Percentiles rank a stretch among this genome's conserved stretches.
These are phyloP conservation scores for Muscina levida DNA, from an alignment of 2,888 invertebrate species.

Conservation along the genomic window DNA sequence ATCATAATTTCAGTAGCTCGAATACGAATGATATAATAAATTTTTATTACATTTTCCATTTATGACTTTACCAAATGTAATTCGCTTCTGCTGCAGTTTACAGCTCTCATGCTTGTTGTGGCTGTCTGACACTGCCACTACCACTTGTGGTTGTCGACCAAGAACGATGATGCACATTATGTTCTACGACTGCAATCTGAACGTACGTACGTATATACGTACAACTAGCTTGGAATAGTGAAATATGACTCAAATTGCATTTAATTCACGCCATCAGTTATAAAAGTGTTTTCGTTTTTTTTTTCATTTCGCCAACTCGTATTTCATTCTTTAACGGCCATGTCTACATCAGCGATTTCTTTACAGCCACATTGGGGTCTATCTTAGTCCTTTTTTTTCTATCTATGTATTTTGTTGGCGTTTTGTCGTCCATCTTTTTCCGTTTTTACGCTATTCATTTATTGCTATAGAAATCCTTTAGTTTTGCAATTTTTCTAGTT, in stretches of 20 bases:
- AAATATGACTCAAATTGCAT: slow-evolving; percentile 58
- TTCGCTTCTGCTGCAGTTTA: background rate
- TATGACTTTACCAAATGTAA: slow-evolving; percentile 25
- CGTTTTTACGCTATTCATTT: background rate
- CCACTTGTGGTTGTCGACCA: slow-evolving; percentile 22
- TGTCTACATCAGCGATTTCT: slow-evolving; percentile 50
- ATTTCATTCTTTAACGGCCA: slow-evolving; percentile 43
- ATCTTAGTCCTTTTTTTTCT: background rate
- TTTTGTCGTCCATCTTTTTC: slow-evolving; percentile 21
- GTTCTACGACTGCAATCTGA: background rate
- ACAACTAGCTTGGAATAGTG: slow-evolving; percentile 23
- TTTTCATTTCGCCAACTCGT: slow-evolving; percentile 58
- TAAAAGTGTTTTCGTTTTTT: slow-evolving; percentile 50
- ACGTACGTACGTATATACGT: background rate
- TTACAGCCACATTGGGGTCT: slow-evolving; percentile 2
- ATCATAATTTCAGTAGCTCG: slow-evolving; percentile 41
- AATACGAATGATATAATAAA: slow-evolving; percentile 41
- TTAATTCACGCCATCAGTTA: slow-evolving; percentile 59
- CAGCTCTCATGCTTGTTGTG: too few relatives aligned
- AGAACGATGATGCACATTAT: slow-evolving; percentile 33
- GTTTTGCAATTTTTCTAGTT: slow-evolving; percentile 13
- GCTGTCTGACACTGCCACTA: slow-evolving; percentile 4
- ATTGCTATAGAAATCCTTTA: slow-evolving; percentile 34
- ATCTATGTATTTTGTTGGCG: slow-evolving; percentile 35
- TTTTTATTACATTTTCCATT: slow-evolving; percentile 43